These are phyloP conservation scores for Discoglossus pictus DNA, from an alignment of 2,797 vertebrate genomes.

Conservation along the genomic window DNA sequence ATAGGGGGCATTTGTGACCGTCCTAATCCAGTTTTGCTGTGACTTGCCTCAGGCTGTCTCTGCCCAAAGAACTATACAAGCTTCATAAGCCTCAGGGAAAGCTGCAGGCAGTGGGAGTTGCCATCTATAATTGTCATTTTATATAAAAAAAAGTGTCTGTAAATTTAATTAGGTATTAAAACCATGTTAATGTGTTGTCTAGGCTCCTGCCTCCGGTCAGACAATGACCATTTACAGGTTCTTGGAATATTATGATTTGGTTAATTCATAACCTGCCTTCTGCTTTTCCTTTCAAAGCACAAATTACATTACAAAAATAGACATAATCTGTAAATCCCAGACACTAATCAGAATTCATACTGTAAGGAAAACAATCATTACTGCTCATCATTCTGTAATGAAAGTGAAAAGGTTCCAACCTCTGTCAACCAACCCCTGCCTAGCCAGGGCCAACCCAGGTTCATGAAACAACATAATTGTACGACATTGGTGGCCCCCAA, in stretches of 20 bases:
- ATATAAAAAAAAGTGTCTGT: slow-evolving; percentile 20
- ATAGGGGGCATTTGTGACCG: slow-evolving; percentile 16
- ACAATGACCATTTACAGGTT: slow-evolving; percentile 14
- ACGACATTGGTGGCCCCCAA: no score
- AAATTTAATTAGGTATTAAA: slow-evolving; percentile 30
- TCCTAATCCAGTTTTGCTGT: slow-evolving; percentile 34
- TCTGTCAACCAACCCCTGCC: no score
- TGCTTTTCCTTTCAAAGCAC: no score
- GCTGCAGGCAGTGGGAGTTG: slow-evolving; percentile 17
- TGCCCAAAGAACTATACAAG: slow-evolving; percentile 10
- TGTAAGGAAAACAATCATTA: no score
- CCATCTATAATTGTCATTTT: not conserved
- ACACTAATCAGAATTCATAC: not conserved
- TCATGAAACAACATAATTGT: no score
- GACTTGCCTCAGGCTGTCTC: slow-evolving; percentile 15
- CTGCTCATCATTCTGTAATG: not conserved
- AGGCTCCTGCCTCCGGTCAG: slow-evolving; percentile 10
- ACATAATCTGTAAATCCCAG: no score
- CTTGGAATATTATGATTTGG: no score
- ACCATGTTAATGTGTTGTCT: slow-evolving; percentile 23
- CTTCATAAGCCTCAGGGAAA: slow-evolving; percentile 15
- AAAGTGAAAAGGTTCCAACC: no score
- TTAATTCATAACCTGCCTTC: no score
- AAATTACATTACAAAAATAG: no score
- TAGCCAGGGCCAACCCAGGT: no score